Evolutionary conservation across 2,888 invertebrate species (phyloP), one percentile per base, ranked within the genome.

Genomic region (Tridacna crocea): DNA sequence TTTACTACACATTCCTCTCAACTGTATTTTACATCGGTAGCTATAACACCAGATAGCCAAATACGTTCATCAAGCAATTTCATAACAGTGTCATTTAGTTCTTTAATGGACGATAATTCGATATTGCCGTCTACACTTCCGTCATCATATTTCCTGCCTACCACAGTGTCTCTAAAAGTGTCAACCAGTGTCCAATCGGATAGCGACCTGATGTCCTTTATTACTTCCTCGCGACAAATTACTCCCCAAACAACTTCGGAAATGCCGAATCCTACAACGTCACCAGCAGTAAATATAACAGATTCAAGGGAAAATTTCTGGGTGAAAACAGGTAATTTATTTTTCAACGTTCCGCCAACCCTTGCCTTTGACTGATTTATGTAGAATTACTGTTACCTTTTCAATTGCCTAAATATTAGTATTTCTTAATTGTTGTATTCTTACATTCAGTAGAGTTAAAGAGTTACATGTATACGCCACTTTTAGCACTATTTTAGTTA

Each of bases 321-420:
- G 89, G 78, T 88, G 0, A 80, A 79, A 78, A 89, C 88, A 81
- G 88, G 89, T 89, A 82, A 58, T 46, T 17, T 1, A 22, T 8
- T 17, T 70, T 0, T 24, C 12, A 48, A 15, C 47, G 47, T n/a
- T n/a, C 15, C 24, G 47, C 8, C 8, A 36, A 36, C 24, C 22
- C 2, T 26, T 26, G 8, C 63, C n/a, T 10, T 36, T 36, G 36
- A 36, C 36, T 36, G 36, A 4, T 36, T 36, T 36, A 36, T 8
- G 36, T 36, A 36, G 36, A 2, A 36, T 36, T 36, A 8, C 36
- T n/a, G n/a, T n/a, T n/a, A n/a, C 36, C 36, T 36, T 36, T 36
- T 36, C 8, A 36, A n/a, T n/a, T n/a, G n/a, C n/a, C n/a, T n/a
- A n/a, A n/a, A n/a, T n/a, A n/a, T n/a, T n/a, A n/a, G n/a, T n/a